phyloP scores from a whole-genome alignment of 2,888 invertebrate species.

The Perithous albicinctus region DNA sequence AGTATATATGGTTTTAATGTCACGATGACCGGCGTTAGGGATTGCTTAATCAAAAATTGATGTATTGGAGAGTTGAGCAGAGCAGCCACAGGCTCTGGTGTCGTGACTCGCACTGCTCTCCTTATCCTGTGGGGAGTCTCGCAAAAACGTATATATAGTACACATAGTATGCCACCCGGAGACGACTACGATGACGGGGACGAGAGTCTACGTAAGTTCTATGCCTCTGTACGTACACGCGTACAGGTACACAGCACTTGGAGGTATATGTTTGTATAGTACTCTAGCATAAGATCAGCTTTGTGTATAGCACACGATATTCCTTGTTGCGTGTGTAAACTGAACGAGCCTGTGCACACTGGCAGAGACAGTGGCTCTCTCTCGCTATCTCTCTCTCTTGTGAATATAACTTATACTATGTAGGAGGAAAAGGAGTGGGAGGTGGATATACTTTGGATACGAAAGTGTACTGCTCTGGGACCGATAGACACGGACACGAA shows the following conservation, averaged over 20 bases:
- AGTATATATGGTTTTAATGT: slow-evolving; percentile 17
- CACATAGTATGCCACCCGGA: slow-evolving; percentile 33
- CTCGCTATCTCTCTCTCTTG: slow-evolving; percentile 20
- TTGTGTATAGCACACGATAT: slow-evolving; percentile 50
- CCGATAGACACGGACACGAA: slow-evolving; percentile 50
- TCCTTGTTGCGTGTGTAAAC: slow-evolving; percentile 55
- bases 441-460: slow-evolving; percentile 44
- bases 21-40: not conserved
- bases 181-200: slow-evolving; percentile 37
- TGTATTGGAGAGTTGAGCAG: not conserved
- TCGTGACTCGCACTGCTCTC: slow-evolving; percentile 66
- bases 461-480: slow-evolving; percentile 42
- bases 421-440: not conserved
- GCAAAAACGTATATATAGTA: slow-evolving; percentile 50
- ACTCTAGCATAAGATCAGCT: slow-evolving; percentile 53
- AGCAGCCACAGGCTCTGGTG: slow-evolving; percentile 63
- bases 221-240: slow-evolving; percentile 5
- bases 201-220: not conserved
- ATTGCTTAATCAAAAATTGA: not conserved
- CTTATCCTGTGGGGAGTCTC: slow-evolving; percentile 44
- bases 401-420: slow-evolving; percentile 54
- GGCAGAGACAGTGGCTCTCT: slow-evolving; percentile 11
- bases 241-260: slow-evolving; percentile 7
- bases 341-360: slow-evolving; percentile 46
- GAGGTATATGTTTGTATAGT: slow-evolving; percentile 2